Evolutionary conservation across 2,888 invertebrate species (phyloP), one percentile per base, ranked within the genome.

Genomic region (Unio pictorum): DNA sequence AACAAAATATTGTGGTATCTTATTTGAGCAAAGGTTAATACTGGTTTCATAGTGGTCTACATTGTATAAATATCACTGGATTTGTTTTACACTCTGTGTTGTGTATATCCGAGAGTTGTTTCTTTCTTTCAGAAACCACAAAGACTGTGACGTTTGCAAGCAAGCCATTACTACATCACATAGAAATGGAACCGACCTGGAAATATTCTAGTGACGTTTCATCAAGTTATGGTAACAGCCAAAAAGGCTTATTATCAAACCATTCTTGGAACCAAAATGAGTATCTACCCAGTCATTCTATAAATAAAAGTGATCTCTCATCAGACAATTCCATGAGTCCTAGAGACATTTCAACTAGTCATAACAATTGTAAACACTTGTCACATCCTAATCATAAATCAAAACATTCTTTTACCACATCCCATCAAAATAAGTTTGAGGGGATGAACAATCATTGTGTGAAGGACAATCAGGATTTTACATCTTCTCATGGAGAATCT

Each of bases 121-220:
- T 45, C 3, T 15, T 45, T 45, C 5, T 72, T 77, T 73, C 73
- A 77, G 77, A 77, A 72, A 74, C 75, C 71, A 72, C 73, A 73
- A 77, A 77, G 73, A 77, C 72, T 55, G 77, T 77, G 23, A 77
- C 77, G 56, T 77, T 77, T 64, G 77, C 77, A 20, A 75, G 75
- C 64, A 73, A 75, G 55, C 75, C 77, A 18, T 68, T 64, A 55
- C 66, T 75, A 59, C 77, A 77, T 65, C 75, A 77, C 61, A 71
- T 73, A 57, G 67, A 68, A 8, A 67, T 61, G 26, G 73, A 73
- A 18, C 73, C 55, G 56, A 69, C 67, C 28, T 73, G 73, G 75
- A 63, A 64, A 34, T 65, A 73, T n/a, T 34, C 68, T 55, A 71
- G 55, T 55, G 61, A 72, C 59, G 68, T 66, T 72, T 59, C 70